These are phyloP conservation scores for Prolemur simus DNA, from an alignment of 2,113 vertebrate genomes.

Conservation along the genomic window DNA sequence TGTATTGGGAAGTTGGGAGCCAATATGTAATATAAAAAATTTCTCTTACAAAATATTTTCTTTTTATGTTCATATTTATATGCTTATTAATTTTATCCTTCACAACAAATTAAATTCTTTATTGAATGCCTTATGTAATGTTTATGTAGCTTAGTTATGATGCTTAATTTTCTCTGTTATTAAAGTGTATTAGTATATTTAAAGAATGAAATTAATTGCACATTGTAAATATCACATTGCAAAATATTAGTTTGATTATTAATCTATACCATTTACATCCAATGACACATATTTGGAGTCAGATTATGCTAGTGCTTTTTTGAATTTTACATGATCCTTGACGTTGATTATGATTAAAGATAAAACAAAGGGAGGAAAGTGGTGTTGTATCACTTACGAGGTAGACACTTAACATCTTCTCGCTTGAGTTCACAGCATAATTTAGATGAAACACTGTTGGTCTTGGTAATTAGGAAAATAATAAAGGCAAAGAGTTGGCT, in stretches of 20 bases:
- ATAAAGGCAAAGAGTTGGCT: neutral
- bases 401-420: neutral
- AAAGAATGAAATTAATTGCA: neutral
- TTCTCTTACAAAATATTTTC: neutral
- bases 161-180: neutral
- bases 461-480: constrained; percentile 9
- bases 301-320: neutral
- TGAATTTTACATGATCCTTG: neutral
- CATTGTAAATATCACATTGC: neutral
- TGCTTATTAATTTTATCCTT: neutral
- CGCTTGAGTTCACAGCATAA: constrained; percentile 27
- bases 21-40: neutral
- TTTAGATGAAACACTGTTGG: constrained; percentile 51
- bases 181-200: neutral
- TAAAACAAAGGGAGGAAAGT: neutral
- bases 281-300: neutral
- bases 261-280: neutral
- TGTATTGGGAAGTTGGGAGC: neutral
- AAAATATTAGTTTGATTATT: neutral
- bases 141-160: neutral
- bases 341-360: neutral
- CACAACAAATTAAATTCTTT: neutral
- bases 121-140: neutral
- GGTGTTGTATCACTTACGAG: neutral
- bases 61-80: neutral